Conservation (phyloP, 2,113 vertebrate species). For the Menura novaehollandiae region DNA sequence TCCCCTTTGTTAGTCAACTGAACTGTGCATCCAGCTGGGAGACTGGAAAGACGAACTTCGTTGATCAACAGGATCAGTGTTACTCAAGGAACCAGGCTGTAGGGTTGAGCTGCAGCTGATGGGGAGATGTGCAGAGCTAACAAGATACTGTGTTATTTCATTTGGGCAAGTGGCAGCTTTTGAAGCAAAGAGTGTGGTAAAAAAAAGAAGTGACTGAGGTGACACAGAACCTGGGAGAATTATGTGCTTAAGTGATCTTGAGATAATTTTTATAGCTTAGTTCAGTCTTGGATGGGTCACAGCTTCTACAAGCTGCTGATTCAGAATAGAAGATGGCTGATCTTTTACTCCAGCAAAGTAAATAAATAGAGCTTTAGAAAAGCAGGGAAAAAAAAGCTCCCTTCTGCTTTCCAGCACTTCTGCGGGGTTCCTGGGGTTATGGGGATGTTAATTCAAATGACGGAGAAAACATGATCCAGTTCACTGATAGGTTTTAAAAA, state of each 20-base stretch:
- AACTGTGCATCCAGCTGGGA: neutral
- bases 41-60: neutral
- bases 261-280: neutral
- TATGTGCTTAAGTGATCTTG: neutral
- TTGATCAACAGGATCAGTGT: neutral
- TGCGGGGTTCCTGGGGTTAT: neutral
- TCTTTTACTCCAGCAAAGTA: constrained; percentile 28
- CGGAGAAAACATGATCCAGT: constrained; percentile 29
- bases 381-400: neutral
- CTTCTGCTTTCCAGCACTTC: neutral
- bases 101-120: neutral
- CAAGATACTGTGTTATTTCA: neutral
- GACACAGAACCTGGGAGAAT: neutral
- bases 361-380: constrained; percentile 37
- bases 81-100: neutral
- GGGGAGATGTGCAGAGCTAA: neutral
- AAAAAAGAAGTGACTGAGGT: neutral
- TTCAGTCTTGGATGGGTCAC: neutral
- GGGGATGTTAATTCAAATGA: neutral
- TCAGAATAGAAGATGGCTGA: constrained; percentile 42
- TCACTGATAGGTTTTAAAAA: neutral
- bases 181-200: neutral
- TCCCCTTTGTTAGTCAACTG: neutral
- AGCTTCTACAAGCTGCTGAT: neutral
- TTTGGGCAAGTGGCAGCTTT: neutral